Base-by-base conservation (phyloP, 1,140 invertebrate genomes). In the Pseudomyrmex pallidus region DNA sequence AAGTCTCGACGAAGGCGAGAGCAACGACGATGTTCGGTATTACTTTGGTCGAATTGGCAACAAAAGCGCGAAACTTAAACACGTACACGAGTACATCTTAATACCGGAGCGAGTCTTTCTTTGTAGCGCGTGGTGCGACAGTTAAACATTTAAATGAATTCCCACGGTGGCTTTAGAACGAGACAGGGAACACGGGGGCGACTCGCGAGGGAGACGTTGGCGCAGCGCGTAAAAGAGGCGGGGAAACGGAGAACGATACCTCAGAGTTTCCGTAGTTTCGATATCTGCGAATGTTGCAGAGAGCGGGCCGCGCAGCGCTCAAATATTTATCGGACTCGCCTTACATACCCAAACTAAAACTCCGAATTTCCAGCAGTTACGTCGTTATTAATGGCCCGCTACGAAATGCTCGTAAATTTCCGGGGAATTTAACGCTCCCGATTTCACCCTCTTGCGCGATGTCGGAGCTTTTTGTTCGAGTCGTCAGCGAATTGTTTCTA, bases 241-340 rank as follows among this genome's bases (percentile, higher is more conserved):
- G 35, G 35, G 20, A 25, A 25, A n/a, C 17, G 44, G 35, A 46
- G 57, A 59, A 57, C 15, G 52, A 54, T 46, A 7, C 13, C 3
- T 10, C 44, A 22, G 74, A 78, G 76, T 80, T 80, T 59, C 54
- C 15, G 54, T 61, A 80, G 76, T 80, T 80, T 80, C 76, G 76
- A 80, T 70, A 59, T 72, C 56, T 22, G 66, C 76, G 46, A 70
- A 61, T 80, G 76, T 68, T 54, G 35, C 44, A 70, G 35, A 70
- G 35, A 35, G 17, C 48, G 59, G 17, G 9, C 10, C 68, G 20
- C 59, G 74, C 54, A 54, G 15, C 17, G 61, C 50, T 68, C 25
- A 62, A 74, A 86, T 87, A 57, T 86, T 87, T 76, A 86, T 86
- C 85, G 78, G 62, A n/a, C 70, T 17, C 59, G 20, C 63, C 76